Evolutionary conservation across 2,888 invertebrate species (phyloP), one percentile per base, ranked within the genome.

Genomic region (Idaea dimidiata): DNA sequence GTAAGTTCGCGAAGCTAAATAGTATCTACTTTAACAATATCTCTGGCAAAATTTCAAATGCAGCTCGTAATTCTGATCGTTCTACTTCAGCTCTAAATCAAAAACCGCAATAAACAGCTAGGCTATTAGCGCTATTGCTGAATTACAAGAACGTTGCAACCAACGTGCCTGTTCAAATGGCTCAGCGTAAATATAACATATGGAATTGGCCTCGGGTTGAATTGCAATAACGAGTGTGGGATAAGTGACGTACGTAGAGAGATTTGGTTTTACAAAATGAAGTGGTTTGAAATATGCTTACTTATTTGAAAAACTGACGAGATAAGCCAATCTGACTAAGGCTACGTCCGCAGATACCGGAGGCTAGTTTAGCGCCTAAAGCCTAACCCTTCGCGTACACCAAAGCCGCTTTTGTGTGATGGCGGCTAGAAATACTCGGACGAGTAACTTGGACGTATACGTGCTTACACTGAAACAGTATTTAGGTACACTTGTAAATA

Each of bases 131-230:
- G 69, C 67, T 73, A 69, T 76, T 69, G 73, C 54, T 67, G 63
- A 58, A 63, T 63, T 62, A 64, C 58, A 61, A 59, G 59, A 54
- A 57, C 61, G 66, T 57, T 57, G 58, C 65, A 65, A 59, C 61
- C 65, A 65, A 59, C 61, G 60, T 63, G 63, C 60, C 67, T 76
- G 78, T 82, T 86, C 84, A 84, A 88, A 88, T 86, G 84, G 88
- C 86, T 87, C 81, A 83, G 83, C 84, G 86, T 78, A 84, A 89
- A 87, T 85, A 88, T 88, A 89, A 90, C 90, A 85, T 88, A 90
- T 89, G 87, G 89, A 80, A 83, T 84, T 81, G 83, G 82, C 78
- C 83, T 82, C 75, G 81, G 81, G 80, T 81, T 84, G 83, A 84
- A 82, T 83, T 76, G 81, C 82, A 76, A 76, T 76, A 71, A 67